A percentile compares a stretch with the other conserved stretches of the same genome.
phyloP scores from a whole-genome alignment of 2,797 vertebrate species.

The Oryzias dopingdopingensis region DNA sequence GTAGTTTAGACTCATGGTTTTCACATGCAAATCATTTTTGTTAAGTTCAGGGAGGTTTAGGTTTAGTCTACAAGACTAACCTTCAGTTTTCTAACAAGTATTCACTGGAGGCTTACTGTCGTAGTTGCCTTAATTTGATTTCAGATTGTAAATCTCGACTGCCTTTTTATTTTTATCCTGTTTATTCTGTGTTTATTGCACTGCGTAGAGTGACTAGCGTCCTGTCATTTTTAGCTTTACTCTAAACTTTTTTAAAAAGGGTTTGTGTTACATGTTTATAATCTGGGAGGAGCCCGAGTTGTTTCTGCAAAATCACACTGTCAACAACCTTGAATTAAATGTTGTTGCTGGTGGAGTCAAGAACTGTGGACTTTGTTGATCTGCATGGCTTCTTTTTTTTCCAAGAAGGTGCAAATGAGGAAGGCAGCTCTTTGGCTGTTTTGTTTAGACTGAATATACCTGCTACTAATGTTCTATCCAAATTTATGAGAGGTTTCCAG shows the following conservation, averaged over 20 bases:
- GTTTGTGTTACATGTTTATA: conserved; percentile 29
- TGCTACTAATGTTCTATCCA: background rate
- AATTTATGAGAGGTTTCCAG: background rate
- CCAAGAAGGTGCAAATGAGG: conserved; percentile 12
- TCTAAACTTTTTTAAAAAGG: conserved; percentile 26
- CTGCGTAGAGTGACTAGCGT: conserved; percentile 3
- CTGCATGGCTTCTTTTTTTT: conserved; percentile 15
- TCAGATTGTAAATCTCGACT: background rate
- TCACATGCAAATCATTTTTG: background rate
- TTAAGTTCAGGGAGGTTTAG: no score
- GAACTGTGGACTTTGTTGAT: conserved; percentile 31
- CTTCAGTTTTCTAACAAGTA: no score
- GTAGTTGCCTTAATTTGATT: background rate
- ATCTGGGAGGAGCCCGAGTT: conserved; percentile 37
- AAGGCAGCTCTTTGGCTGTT: background rate
- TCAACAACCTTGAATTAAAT: conserved; percentile 52
- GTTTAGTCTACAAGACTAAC: no score
- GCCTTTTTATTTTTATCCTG: conserved; percentile 1
- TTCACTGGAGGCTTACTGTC: background rate
- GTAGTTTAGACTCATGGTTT: background rate
- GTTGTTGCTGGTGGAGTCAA: conserved; percentile 41
- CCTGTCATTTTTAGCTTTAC: conserved; percentile 5
- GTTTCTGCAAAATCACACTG: conserved; percentile 31
- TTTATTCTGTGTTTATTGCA: background rate
- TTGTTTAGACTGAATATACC: background rate